Conservation (phyloP, 2,797 vertebrate genomes). For the Odontamblyopus lacepedii region DNA sequence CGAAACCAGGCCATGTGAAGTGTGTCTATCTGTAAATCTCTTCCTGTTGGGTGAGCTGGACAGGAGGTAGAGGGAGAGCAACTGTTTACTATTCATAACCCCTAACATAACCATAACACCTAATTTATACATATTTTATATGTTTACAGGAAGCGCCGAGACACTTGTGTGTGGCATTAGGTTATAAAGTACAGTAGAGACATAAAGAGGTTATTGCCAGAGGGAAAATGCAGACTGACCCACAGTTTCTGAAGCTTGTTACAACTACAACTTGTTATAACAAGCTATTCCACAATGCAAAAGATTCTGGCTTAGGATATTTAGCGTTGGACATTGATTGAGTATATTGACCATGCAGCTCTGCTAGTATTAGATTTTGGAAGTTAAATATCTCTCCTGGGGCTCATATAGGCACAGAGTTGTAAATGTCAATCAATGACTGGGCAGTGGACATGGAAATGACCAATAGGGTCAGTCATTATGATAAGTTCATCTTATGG, state of each 20-base stretch:
- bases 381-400: slow-evolving; percentile 46
- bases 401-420: slow-evolving; percentile 44
- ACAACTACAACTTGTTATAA: background rate
- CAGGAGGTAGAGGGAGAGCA: slow-evolving; percentile 3
- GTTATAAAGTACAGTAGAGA: background rate
- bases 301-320: background rate
- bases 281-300: background rate
- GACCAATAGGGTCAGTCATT: slow-evolving; percentile 27
- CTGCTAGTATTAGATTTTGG: slow-evolving; percentile 44
- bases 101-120: background rate
- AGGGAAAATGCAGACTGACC: background rate
- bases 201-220: background rate
- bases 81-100: background rate
- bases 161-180: background rate
- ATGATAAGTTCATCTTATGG: slow-evolving; percentile 15
- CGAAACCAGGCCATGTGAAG: slow-evolving; percentile 31
- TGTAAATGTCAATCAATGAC: slow-evolving; percentile 57
- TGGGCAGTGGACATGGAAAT: slow-evolving; percentile 56
- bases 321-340: slow-evolving; percentile 34
- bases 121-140: background rate
- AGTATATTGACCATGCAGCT: slow-evolving; percentile 36
- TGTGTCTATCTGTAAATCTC: slow-evolving; percentile 41
- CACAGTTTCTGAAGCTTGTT: background rate
- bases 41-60: slow-evolving; percentile 17
- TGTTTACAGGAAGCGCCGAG: background rate